Evolutionary conservation across 2,888 invertebrate species (phyloP).

Genomic region (Drosophila rubida): DNA sequence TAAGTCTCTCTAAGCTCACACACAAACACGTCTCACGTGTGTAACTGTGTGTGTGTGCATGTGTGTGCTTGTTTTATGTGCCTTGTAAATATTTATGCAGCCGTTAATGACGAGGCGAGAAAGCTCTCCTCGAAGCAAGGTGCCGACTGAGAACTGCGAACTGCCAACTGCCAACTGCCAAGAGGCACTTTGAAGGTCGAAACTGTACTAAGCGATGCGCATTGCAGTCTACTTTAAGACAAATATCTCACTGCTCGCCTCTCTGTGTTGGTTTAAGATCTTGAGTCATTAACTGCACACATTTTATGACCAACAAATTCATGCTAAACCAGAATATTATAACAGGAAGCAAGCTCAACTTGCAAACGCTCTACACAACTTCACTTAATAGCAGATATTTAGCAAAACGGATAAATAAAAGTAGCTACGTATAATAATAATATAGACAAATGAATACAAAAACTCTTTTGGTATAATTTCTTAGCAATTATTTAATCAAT

Average conservation of each 20-base stretch:
- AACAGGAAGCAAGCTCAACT: background rate
- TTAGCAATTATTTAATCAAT: too few species aligned
- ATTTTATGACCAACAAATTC: slow-evolving; percentile 40
- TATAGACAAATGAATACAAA: too few species aligned
- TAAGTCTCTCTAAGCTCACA: slow-evolving; percentile 4
- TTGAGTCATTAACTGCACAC: slow-evolving; percentile 61
- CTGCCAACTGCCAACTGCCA: slow-evolving; percentile 40
- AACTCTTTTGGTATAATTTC: too few species aligned
- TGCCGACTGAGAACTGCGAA: slow-evolving; percentile 35
- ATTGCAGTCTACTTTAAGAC: slow-evolving; percentile 44
- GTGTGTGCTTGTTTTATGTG: slow-evolving; percentile 54
- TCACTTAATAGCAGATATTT: background rate
- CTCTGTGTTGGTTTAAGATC: slow-evolving; percentile 44
- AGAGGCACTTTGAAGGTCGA: slow-evolving; percentile 63
- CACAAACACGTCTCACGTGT: background rate
- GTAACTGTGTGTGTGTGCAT: background rate
- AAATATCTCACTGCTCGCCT: background rate
- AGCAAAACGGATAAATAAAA: background rate
- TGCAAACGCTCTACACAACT: background rate
- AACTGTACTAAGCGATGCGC: slow-evolving; percentile 43
- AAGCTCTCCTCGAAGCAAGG: slow-evolving; percentile 48
- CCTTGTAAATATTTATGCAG: slow-evolving; percentile 80
- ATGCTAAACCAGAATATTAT: slow-evolving; percentile 1
- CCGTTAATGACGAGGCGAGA: slow-evolving; percentile 69
- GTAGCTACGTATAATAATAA: too few species aligned